Evolutionary conservation across 1,140 invertebrate species (phyloP), one percentile per base, ranked within the genome.

Genomic region (Goniozus legneri): DNA sequence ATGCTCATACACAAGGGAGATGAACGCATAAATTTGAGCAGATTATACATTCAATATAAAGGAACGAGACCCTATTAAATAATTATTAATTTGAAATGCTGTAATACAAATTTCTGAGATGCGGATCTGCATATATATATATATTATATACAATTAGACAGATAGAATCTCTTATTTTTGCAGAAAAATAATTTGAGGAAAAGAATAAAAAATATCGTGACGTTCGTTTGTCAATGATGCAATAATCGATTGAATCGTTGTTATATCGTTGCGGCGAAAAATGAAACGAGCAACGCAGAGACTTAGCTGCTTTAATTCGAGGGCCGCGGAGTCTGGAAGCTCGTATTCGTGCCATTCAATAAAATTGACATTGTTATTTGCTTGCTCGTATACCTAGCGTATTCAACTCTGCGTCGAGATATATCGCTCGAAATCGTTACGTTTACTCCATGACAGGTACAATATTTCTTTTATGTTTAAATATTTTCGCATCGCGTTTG

Each of bases 151-250:
- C 33, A 58, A 15, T 52, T 62, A 62, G 47, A 56, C 32, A 39
- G 34, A 61, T 52, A 57, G 60, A 65, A 65, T 65, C 58, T 65
- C 58, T 61, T 65, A 65, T 63, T 65, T 65, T 65, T 63, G 27
- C 60, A 63, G 56, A 51, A 63, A 63, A 64, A 64, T 34, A n/a
- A 44, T 43, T 52, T 36, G 39, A 37, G 44, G 49, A 39, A 65
- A 53, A 41, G 36, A 47, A 54, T 45, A 35, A 42, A 6, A 10
- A 6, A 27, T 27, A 4, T 6, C 24, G 10, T 27, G 24, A 27
- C 24, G 24, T 27, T 27, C 24, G 4, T 10, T 27, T 6, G 10
- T 27, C 10, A 27, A n/a, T n/a, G n/a, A n/a, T n/a, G n/a, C n/a
- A n/a, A n/a, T n/a, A n/a, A n/a, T n/a, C n/a, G n/a, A n/a, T n/a